Conservation (phyloP, 2,888 invertebrate species). For the Epinotia ramella region DNA sequence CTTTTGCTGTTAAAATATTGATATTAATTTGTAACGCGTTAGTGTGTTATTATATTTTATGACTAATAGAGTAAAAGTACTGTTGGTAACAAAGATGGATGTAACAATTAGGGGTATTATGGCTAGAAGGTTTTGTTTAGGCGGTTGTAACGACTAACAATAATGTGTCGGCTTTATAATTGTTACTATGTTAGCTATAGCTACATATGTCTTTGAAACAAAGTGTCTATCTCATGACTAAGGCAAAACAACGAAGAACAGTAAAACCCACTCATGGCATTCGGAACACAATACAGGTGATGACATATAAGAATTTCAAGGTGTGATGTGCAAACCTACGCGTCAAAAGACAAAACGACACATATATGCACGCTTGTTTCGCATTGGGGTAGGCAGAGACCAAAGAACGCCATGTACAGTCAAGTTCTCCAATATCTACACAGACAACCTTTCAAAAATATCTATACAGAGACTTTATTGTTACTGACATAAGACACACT, state of each 20-base stretch:
- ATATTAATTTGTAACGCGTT: conserved; percentile 44
- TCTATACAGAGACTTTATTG: too few relatives aligned
- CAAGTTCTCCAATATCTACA: too few relatives aligned
- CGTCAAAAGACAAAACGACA: background rate
- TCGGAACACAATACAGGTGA: background rate
- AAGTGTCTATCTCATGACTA: background rate
- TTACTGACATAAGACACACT: too few relatives aligned
- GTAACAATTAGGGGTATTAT: conserved; percentile 28
- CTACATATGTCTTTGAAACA: background rate
- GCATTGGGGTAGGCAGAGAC: too few relatives aligned
- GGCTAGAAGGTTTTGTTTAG: background rate
- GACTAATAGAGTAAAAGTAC: conserved; percentile 33
- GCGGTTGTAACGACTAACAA: background rate
- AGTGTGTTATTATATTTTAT: conserved; percentile 42
- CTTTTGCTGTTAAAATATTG: conserved; percentile 43
- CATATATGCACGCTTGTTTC: too few relatives aligned
- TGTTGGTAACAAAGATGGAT: conserved; percentile 40
- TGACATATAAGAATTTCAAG: conserved; percentile 5
- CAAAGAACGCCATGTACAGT: too few relatives aligned
- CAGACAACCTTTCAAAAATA: too few relatives aligned
- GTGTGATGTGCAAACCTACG: conserved; percentile 9
- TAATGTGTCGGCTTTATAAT: background rate
- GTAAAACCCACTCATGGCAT: conserved; percentile 8
- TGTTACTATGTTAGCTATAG: background rate
- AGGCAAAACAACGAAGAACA: background rate